Evolutionary conservation across 2,888 invertebrate species (phyloP), one percentile per base, ranked within the genome.

Genomic region (Crepidodera aurea): DNA sequence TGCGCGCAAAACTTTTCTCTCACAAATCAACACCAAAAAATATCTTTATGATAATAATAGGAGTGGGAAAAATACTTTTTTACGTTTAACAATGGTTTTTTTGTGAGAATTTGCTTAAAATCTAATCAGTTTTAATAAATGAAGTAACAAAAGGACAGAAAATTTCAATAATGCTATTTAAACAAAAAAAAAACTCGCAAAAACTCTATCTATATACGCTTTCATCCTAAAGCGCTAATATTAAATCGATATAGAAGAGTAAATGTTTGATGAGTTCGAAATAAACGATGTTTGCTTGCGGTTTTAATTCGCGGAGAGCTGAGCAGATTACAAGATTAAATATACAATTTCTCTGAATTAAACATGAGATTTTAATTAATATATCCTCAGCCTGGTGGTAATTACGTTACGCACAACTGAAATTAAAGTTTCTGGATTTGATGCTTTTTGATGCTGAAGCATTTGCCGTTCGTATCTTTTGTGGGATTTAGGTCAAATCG

Each of bases 361-460:
- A 77, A 78, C 78, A 81, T 81, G 78, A 79, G 80, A 78, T 80
- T 80, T 81, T 80, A 81, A 81, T 81, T 80, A 81, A 79, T 80
- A 78, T 77, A 79, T 79, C 79, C 79, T 73, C 78, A 73, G 72
- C 70, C 72, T 73, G 73, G 72, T 71, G 64, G 71, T 77, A 79
- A 79, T 78, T 72, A 73, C 71, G 78, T 79, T 78, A 79, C 65
- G 71, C 72, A 66, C 71, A 74, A 76, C 73, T 72, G 74, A 76
- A 78, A 77, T 76, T 78, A 73, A 77, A 78, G 76, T 78, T 78
- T 57, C 27, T 27, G 39, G 25, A 42, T 51, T 59, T 60, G 50
- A 60, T 60, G 48, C 37, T 57, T 48, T 25, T 72, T 69, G 70
- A 73, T 74, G 73, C 68, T 68, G 65, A 60, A 64, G 32, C 12